Evolutionary conservation across 2,888 invertebrate species (phyloP).

Genomic region (Drosophila borborema): DNA sequence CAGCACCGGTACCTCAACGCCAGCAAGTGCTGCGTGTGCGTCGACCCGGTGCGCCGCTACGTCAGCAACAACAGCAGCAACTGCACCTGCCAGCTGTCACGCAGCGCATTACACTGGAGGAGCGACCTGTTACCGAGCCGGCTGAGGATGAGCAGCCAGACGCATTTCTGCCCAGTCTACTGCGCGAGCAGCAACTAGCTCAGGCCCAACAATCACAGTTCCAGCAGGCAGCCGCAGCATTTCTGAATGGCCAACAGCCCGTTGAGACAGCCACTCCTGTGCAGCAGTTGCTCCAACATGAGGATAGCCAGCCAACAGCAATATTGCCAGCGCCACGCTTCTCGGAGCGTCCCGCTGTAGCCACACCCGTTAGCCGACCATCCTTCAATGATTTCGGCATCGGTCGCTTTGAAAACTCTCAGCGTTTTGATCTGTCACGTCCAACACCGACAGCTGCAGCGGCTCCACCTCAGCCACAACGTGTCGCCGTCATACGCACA

Average conservation of each 20-base stretch:
- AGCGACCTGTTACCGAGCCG: slow-evolving; percentile 89
- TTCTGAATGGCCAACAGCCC: slow-evolving; percentile 76
- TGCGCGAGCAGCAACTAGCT: slow-evolving; percentile 82
- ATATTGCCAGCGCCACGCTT: slow-evolving; percentile 79
- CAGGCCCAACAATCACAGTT: slow-evolving; percentile 84
- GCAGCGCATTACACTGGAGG: slow-evolving; percentile 79
- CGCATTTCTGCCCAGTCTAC: slow-evolving; percentile 86
- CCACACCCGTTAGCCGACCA: slow-evolving; percentile 64
- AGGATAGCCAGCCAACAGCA: slow-evolving; percentile 69
- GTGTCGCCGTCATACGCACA: slow-evolving; percentile 84
- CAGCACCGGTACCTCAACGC: slow-evolving; percentile 80
- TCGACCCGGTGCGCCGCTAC: slow-evolving; percentile 85
- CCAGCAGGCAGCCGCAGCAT: slow-evolving; percentile 80
- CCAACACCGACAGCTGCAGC: slow-evolving; percentile 58
- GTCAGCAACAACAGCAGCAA: slow-evolving; percentile 80
- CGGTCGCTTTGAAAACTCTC: slow-evolving; percentile 73
- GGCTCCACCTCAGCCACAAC: slow-evolving; percentile 85
- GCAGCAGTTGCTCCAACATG: slow-evolving; percentile 69
- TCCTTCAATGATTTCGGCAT: slow-evolving; percentile 82
- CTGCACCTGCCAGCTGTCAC: slow-evolving; percentile 85
- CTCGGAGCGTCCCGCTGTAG: slow-evolving; percentile 77
- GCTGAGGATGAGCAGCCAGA: slow-evolving; percentile 88
- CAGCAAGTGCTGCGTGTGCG: slow-evolving; percentile 83
- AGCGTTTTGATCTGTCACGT: slow-evolving; percentile 81
- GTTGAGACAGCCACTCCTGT: slow-evolving; percentile 85